phyloP scores from a whole-genome alignment of 30 jellyfish, hydroid and myxozoan species.

The Turritopsis dohrnii region DNA sequence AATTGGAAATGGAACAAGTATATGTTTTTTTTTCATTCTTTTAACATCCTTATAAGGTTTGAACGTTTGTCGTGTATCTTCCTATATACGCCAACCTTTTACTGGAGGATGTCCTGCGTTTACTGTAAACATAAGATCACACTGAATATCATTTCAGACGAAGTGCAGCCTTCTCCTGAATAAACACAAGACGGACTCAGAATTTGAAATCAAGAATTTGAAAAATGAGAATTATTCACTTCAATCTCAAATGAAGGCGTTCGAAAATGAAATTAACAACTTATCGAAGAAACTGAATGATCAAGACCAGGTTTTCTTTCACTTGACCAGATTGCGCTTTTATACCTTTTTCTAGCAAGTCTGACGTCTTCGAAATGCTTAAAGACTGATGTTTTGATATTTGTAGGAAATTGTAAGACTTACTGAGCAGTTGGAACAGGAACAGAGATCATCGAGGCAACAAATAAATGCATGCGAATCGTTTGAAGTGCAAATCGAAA shows the following conservation, averaged over 20 bases:
- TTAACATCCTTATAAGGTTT: neutral
- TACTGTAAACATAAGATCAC: neutral
- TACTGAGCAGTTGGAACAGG: neutral
- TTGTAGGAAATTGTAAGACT: neutral
- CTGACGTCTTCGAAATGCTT: too few species aligned
- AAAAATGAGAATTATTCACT: constrained; percentile 4
- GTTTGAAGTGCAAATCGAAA: neutral
- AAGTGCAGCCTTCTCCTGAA: neutral
- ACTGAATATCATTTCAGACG: neutral
- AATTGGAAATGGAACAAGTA: constrained; percentile 5
- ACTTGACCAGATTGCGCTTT: too few species aligned
- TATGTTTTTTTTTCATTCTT: too few species aligned
- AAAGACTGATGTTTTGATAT: too few species aligned
- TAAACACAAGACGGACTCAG: neutral
- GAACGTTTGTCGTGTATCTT: too few species aligned
- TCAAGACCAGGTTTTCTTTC: neutral
- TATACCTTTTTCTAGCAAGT: neutral
- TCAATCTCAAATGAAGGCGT: neutral
- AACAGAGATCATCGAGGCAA: neutral
- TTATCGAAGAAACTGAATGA: neutral
- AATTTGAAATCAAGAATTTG: neutral
- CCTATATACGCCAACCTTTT: too few species aligned
- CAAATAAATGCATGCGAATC: neutral
- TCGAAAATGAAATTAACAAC: neutral
- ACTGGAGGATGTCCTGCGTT: neutral